Evolutionary conservation across 2,113 vertebrate species (phyloP).

Genomic region (Ameiurus melas): DNA sequence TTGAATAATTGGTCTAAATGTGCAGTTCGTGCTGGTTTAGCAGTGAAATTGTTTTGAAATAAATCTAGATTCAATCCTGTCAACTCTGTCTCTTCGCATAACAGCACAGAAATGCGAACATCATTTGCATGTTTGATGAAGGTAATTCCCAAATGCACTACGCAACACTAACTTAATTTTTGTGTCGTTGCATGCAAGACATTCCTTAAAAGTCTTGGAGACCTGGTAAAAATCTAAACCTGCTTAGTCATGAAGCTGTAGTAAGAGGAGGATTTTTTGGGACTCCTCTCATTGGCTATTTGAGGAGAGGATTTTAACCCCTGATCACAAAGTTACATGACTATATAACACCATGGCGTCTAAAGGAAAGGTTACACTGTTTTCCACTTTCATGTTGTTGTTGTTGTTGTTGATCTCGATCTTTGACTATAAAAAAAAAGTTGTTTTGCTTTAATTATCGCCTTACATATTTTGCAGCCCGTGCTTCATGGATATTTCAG

Average conservation of each 20-base stretch:
- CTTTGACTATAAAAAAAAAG: background rate
- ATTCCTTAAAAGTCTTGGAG: background rate
- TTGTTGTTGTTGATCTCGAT: background rate
- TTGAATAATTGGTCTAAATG: background rate
- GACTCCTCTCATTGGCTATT: constrained; percentile 67
- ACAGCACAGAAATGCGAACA: constrained; percentile 61
- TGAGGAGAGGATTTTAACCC: constrained; percentile 21
- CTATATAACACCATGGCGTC: constrained; percentile 62
- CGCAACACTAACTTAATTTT: constrained; percentile 15
- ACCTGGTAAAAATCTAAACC: constrained; percentile 2
- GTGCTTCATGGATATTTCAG: constrained; percentile 93
- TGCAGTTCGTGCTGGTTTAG: background rate
- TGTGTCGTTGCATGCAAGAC: constrained; percentile 3
- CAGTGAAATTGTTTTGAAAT: background rate
- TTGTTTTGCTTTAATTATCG: background rate
- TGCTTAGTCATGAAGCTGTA: constrained; percentile 66
- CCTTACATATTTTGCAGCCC: constrained; percentile 69
- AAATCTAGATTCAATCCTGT: background rate
- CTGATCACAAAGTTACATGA: background rate
- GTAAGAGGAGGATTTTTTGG: constrained; percentile 67
- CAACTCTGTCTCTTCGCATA: background rate
- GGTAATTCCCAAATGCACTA: constrained; percentile 56
- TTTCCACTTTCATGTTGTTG: too few species aligned
- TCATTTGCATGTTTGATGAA: constrained; percentile 64
- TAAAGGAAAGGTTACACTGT: constrained; percentile 65